Evolutionary conservation across 64 coral and sea anemone species (phyloP), one percentile per base, ranked within the genome.

Genomic region (Stylophora pistillata): DNA sequence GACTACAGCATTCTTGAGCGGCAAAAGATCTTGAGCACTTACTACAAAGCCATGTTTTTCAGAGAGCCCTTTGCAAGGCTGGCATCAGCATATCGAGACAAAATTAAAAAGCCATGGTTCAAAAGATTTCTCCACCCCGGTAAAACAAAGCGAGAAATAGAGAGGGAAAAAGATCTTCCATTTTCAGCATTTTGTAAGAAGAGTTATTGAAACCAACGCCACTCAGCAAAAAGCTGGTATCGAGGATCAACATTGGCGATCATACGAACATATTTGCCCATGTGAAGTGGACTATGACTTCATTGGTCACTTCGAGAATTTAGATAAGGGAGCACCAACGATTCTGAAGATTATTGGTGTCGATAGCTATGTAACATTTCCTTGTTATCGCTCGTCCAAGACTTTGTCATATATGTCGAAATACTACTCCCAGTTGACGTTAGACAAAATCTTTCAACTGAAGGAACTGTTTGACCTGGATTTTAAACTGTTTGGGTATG

Each of bases 21-120:
- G 14, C 47, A 69, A 26, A 23, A 84, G 47, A 84, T 84, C 21
- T 15, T 84, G 34, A 34, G 69, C 7, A 28, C 15, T 26, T 84
- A 84, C 34, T 84, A 84, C 63, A 84, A 84, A 54, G 80, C 80
- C 62, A 70, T 84, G 80, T 84, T 84, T 84, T 60, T 84, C n/a
- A 60, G 80, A 25, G 61, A 84, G 13, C 80, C 80, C 16, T 65
- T 84, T 69, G 80, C 47, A 20, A 84, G 80, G 53, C 3, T 84
- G 80, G 80, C 80, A 47, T 84, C 80, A 2, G 80, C 80, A 23
- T 84, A 84, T 37, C 64, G 33, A 15, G 37, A 54, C 59, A 64
- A 84, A 25, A 13, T 27, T 33, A 27, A 15, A 16, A 23, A 28
- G 0, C 13, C 1, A 3, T 84, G 62, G 60, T 84, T 84, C 37